Conservation (phyloP, 1,140 invertebrate genomes). For the Eueides isabella region DNA sequence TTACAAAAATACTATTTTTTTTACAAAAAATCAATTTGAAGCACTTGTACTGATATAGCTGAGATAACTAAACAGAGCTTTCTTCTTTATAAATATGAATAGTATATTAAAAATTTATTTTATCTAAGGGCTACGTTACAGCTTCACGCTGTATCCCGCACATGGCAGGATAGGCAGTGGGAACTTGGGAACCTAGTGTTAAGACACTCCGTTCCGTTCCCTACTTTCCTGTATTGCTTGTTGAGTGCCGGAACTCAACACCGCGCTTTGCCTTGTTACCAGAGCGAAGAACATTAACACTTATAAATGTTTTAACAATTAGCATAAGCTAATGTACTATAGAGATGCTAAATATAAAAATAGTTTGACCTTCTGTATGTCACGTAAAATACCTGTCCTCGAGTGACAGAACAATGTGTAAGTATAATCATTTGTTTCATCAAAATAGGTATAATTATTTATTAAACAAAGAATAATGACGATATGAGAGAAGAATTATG, state of each 20-base stretch:
- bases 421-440: neutral
- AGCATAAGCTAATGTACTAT: neutral
- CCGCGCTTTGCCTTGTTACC: neutral
- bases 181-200: neutral
- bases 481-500: neutral
- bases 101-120: no score
- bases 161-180: neutral
- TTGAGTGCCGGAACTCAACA: neutral
- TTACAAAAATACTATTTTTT: no score
- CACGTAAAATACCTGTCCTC: no score
- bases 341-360: neutral
- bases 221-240: no score
- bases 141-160: neutral
- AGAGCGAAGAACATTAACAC: no score
- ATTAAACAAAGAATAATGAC: neutral
- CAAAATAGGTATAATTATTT: neutral
- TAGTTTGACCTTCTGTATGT: neutral
- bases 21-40: no score
- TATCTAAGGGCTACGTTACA: no score
- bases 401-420: neutral
- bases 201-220: neutral
- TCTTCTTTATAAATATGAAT: no score
- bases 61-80: no score
- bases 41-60: no score
- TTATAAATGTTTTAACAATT: neutral